Evolutionary conservation across 2,888 invertebrate species (phyloP), one percentile per base, ranked within the genome.

Genomic region (Tachina grossa): DNA sequence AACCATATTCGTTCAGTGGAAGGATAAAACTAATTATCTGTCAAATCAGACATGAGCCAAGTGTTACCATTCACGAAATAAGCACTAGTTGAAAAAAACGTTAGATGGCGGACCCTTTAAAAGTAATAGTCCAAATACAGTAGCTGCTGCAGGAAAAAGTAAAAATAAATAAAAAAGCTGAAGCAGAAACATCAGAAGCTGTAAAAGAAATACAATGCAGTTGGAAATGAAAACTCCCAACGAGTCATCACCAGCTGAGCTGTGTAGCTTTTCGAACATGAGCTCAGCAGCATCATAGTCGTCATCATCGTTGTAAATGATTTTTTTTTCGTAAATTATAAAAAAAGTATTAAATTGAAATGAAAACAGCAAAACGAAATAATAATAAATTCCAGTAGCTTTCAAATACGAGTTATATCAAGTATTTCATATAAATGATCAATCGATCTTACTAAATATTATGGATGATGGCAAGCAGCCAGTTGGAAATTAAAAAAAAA

Each of bases 351-450:
- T 71, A 55, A 72, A 55, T 79, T 55, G 55, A 71, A n/a, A 55
- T 47, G 55, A 66, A 68, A 66, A 75, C 43, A 68, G 11, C 19
- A 66, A 66, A 49, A 61, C 39, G 31, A 76, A 55, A 41, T 53
- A 66, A 47, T 53, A 59, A 74, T 74, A 69, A 79, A 81, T 82
- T 82, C 75, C 77, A 83, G 83, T 78, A 72, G 83, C 83, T 77
- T 72, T 83, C 72, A 55, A 71, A 79, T 72, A 47, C 53, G 10
- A 65, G 53, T 57, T 57, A 66, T 19, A 66, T 57, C 66, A 68
- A 71, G 53, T 43, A 59, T 63, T 71, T 76, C 47, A 71, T 57
- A 61, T 14, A 11, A 49, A 68, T 16, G 14, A 59, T 41, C 14
- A 9, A 68, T 65, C 63, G 39, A 71, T 63, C 31, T 68, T 43